phyloP scores from a whole-genome alignment of 2,888 invertebrate genomes.

The Drosophila anomelani region DNA sequence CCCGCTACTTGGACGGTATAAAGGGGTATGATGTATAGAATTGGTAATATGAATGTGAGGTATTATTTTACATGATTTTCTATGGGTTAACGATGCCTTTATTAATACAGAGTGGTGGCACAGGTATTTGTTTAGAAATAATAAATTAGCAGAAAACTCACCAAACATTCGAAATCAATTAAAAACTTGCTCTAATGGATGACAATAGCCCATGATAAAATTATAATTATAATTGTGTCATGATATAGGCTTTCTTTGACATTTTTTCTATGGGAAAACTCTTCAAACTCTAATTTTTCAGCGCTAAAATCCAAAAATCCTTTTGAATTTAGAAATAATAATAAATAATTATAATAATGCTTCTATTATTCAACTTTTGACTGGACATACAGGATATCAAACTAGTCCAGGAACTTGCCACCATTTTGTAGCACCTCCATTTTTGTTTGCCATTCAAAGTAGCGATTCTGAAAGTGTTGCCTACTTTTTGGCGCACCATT shows the following conservation, averaged over 20 bases:
- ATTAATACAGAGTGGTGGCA: not conserved
- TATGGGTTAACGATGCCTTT: not conserved
- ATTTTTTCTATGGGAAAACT: too few relatives aligned
- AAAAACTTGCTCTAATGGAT: not conserved
- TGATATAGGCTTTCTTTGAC: too few relatives aligned
- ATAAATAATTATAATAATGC: not conserved
- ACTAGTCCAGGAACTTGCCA: not conserved
- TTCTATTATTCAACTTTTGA: not conserved
- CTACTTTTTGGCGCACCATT: conserved; percentile 71
- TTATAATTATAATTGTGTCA: too few relatives aligned
- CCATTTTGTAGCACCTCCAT: not conserved
- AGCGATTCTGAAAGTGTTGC: conserved; percentile 74
- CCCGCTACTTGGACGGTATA: conserved; percentile 11
- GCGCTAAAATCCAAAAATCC: not conserved
- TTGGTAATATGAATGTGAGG: not conserved
- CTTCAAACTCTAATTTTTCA: not conserved
- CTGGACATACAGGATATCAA: not conserved
- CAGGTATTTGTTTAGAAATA: not conserved
- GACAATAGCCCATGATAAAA: not conserved
- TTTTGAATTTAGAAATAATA: not conserved
- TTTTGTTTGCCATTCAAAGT: conserved; percentile 61
- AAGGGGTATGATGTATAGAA: conserved; percentile 15
- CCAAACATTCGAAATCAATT: not conserved
- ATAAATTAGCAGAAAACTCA: not conserved
- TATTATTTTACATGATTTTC: conserved; percentile 2